A percentile compares a stretch with the other conserved stretches of the same genome.
Conservation (phyloP, 2,888 invertebrate genomes). For the Oxystoma pomonae region DNA sequence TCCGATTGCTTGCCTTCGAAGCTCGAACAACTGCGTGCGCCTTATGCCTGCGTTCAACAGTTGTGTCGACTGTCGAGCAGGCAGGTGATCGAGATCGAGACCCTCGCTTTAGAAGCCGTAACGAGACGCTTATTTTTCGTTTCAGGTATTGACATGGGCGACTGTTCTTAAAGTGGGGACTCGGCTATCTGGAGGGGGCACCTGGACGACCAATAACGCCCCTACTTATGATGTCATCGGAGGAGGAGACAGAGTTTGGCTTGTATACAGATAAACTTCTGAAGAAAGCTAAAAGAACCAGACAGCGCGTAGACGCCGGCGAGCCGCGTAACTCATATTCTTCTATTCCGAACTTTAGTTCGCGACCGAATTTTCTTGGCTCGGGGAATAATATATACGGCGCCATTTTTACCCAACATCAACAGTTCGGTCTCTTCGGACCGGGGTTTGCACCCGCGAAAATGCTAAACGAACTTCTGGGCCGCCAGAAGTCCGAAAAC, state of each 20-base stretch:
- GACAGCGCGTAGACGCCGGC: slow-evolving; percentile 95
- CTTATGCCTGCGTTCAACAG: slow-evolving; percentile 27
- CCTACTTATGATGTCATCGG: slow-evolving; percentile 93
- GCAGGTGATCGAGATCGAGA: slow-evolving; percentile 34
- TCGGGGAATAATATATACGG: slow-evolving; percentile 74
- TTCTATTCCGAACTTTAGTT: slow-evolving; percentile 71
- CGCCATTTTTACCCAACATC: slow-evolving; percentile 77
- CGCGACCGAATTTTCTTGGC: slow-evolving; percentile 73
- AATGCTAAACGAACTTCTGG: slow-evolving; percentile 87
- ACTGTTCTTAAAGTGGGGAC: slow-evolving; percentile 54
- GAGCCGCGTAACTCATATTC: slow-evolving; percentile 92
- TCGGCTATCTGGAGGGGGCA: slow-evolving; percentile 48
- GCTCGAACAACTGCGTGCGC: slow-evolving; percentile 6
- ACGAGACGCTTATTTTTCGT: slow-evolving; percentile 31
- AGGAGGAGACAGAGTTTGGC: slow-evolving; percentile 92
- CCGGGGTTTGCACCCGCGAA: slow-evolving; percentile 84
- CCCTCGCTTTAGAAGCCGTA: slow-evolving; percentile 31
- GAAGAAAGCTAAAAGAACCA: slow-evolving; percentile 90
- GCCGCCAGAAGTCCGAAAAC: slow-evolving; percentile 60
- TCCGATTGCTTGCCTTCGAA: not conserved
- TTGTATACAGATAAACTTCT: slow-evolving; percentile 90
- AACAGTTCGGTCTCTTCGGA: slow-evolving; percentile 78
- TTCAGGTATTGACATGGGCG: slow-evolving; percentile 49
- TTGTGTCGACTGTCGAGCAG: slow-evolving; percentile 26
- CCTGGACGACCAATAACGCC: slow-evolving; percentile 76